phyloP scores from a whole-genome alignment of 1,140 invertebrate genomes.

The Atopsyche davidsoni region DNA sequence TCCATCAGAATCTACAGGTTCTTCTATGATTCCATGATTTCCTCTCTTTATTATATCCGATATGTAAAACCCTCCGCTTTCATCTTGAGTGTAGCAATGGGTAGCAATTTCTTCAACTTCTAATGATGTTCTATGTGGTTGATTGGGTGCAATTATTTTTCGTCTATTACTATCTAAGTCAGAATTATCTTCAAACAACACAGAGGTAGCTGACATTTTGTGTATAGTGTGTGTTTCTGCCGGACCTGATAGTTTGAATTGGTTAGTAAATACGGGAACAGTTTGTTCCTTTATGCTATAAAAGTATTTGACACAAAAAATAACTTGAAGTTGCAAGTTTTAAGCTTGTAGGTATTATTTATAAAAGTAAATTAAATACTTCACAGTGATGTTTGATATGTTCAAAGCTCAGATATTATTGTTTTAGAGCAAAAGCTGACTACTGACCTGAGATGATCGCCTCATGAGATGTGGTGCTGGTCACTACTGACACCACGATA shows the following conservation, averaged over 20 bases:
- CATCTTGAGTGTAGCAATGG: constrained; percentile 53
- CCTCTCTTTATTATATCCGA: constrained; percentile 47
- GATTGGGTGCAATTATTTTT: constrained; percentile 43
- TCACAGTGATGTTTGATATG: too few species aligned
- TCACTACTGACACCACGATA: constrained; percentile 57
- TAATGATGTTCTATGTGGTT: constrained; percentile 46
- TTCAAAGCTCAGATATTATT: constrained; percentile 22
- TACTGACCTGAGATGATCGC: constrained; percentile 57
- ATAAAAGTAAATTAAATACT: too few species aligned
- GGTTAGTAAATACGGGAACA: constrained; percentile 25
- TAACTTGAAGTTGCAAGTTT: constrained; percentile 5
- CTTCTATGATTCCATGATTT: constrained; percentile 48
- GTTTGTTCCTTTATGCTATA: constrained; percentile 8
- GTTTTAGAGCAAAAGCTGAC: constrained; percentile 25
- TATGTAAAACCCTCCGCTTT: constrained; percentile 52
- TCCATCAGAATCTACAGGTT: constrained; percentile 48
- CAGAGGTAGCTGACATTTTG: constrained; percentile 56
- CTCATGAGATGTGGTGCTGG: constrained; percentile 54
- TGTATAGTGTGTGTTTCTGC: constrained; percentile 58
- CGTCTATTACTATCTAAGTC: constrained; percentile 38
- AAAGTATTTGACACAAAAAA: constrained; percentile 22
- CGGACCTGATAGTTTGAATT: constrained; percentile 43
- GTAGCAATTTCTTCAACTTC: constrained; percentile 57
- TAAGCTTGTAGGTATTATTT: too few species aligned
- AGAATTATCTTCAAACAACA: constrained; percentile 49